Evolutionary conservation across 2,113 vertebrate genomes (phyloP).

Genomic region (Apeltes quadracus): DNA sequence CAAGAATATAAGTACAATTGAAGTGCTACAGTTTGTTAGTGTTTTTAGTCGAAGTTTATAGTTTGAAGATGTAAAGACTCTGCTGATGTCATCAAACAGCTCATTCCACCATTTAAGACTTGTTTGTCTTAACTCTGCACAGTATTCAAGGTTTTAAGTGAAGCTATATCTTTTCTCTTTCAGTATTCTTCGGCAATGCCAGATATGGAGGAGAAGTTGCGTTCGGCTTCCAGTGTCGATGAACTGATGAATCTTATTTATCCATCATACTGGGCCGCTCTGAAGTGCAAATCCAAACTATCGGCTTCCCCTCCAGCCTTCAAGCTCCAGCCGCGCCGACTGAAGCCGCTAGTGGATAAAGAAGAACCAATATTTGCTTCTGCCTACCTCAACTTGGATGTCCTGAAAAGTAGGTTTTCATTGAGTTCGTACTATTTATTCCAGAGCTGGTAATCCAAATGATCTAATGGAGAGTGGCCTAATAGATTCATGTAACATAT

Average conservation of each 20-base stretch:
- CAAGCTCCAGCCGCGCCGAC: slow-evolving; percentile 38
- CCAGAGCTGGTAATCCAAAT: background rate
- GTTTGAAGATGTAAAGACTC: too few species aligned
- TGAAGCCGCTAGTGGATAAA: slow-evolving; percentile 27
- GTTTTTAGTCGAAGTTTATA: too few species aligned
- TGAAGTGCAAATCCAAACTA: slow-evolving; percentile 90
- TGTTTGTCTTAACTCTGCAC: too few species aligned
- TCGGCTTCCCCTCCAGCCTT: slow-evolving; percentile 63
- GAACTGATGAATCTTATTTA: slow-evolving; percentile 96
- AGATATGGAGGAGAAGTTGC: slow-evolving; percentile 90
- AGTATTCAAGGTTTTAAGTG: background rate
- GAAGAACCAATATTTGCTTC: slow-evolving; percentile 89
- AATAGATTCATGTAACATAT: background rate
- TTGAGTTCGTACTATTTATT: background rate
- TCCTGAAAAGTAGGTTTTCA: slow-evolving; percentile 90
- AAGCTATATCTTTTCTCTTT: slow-evolving; percentile 34
- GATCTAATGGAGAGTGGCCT: background rate
- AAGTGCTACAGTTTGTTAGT: too few species aligned
- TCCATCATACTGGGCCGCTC: slow-evolving; percentile 91
- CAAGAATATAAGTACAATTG: too few species aligned
- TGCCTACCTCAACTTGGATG: slow-evolving; percentile 89
- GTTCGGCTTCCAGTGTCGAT: slow-evolving; percentile 92
- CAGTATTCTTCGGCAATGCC: slow-evolving; percentile 83
- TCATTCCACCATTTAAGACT: too few species aligned
- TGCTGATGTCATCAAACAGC: too few species aligned